Conservation (phyloP, 2,113 vertebrate species). For the Myotis lucifugus region DNA sequence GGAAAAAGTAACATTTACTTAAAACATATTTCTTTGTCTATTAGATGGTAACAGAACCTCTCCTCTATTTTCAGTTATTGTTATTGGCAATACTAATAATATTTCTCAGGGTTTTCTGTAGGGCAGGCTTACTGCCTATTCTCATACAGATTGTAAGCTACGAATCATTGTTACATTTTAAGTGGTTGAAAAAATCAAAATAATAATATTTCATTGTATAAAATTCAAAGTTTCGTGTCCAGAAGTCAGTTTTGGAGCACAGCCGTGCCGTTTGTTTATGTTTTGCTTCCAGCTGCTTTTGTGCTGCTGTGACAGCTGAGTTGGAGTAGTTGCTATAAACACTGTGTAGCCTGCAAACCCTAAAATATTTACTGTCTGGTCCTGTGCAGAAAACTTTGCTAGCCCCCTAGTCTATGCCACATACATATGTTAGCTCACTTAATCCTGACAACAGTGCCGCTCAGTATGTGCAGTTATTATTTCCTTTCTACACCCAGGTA, state of each 20-base stretch:
- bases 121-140: background rate
- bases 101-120: background rate
- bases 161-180: background rate
- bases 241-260: background rate
- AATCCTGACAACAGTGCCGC: fast-evolving
- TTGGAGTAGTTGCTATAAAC: background rate
- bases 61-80: background rate
- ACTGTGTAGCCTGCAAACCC: background rate
- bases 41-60: background rate
- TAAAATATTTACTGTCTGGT: background rate
- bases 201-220: background rate
- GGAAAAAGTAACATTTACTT: background rate
- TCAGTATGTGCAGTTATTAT: background rate
- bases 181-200: background rate
- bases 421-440: background rate
- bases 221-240: background rate
- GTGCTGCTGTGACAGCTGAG: background rate
- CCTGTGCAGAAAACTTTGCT: background rate
- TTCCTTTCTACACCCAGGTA: background rate
- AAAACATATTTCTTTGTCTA: background rate
- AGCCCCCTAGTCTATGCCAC: background rate
- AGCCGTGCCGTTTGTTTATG: background rate
- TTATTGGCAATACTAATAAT: background rate
- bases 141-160: background rate
- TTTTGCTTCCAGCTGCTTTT: background rate